Conservation (phyloP, 1,140 invertebrate genomes). For the Ostrea denselamellosa region DNA sequence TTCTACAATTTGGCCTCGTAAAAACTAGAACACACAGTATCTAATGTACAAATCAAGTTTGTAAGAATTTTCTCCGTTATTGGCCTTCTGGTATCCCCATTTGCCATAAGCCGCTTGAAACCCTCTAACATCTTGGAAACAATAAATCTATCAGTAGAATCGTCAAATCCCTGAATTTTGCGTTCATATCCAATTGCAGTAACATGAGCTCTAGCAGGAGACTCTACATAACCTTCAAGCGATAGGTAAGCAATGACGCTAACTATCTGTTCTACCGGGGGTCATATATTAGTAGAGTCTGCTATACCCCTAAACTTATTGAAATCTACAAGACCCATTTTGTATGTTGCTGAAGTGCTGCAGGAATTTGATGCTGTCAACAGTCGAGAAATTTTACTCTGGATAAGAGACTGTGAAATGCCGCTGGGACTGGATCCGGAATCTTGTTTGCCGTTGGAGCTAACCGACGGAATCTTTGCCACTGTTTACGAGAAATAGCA, state of each 20-base stretch:
- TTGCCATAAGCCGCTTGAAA: neutral
- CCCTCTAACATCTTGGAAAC: conserved; percentile 39
- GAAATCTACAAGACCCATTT: neutral
- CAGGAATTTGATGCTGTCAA: neutral
- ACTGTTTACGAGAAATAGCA: no score
- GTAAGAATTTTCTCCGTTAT: neutral
- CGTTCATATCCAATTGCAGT: neutral
- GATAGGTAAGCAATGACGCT: conserved; percentile 26
- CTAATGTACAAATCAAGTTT: neutral
- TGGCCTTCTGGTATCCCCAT: neutral
- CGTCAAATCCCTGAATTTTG: neutral
- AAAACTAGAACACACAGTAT: neutral
- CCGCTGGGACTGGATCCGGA: no score
- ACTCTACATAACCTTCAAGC: neutral
- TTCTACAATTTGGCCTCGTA: neutral
- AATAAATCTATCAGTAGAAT: conserved; percentile 25
- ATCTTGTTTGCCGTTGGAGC: no score
- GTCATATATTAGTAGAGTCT: neutral
- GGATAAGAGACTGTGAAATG: neutral
- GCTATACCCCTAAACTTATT: neutral
- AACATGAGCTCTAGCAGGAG: conserved; percentile 5
- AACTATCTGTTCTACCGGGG: neutral
- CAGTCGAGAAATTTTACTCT: no score
- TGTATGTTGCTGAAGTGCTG: neutral
- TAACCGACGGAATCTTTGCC: no score